phyloP scores from a whole-genome alignment of 2,113 vertebrate species.

The Takifugu flavidus region DNA sequence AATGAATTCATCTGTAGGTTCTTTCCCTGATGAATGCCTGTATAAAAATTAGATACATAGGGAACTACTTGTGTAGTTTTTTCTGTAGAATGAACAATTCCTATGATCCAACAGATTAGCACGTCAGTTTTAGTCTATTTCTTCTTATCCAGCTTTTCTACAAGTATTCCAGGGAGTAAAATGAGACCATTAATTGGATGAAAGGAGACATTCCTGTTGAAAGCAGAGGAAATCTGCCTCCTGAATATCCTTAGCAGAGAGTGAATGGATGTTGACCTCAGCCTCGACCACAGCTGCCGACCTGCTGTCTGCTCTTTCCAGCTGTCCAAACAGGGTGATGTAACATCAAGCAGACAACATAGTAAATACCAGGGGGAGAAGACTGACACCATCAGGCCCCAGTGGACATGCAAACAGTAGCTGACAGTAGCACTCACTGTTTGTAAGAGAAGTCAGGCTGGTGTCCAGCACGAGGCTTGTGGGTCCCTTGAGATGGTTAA shows the following conservation, averaged over 20 bases:
- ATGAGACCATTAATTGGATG: conserved; percentile 1
- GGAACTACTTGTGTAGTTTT: not conserved
- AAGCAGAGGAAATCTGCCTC: conserved; percentile 15
- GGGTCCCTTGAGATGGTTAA: not conserved
- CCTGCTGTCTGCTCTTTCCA: conserved; percentile 39
- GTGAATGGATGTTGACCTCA: conserved; percentile 26
- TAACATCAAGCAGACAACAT: conserved; percentile 29
- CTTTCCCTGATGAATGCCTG: not conserved
- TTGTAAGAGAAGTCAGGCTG: not conserved
- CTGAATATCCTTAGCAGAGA: conserved; percentile 24
- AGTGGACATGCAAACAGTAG: conserved; percentile 18
- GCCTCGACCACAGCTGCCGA: conserved; percentile 40
- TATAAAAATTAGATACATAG: too few relatives aligned
- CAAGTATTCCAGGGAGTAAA: not conserved
- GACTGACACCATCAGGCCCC: conserved; percentile 20
- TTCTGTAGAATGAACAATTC: not conserved
- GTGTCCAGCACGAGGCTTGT: conserved; percentile 8
- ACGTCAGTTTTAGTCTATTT: too few relatives aligned
- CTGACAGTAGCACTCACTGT: not conserved
- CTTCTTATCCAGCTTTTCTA: too few relatives aligned
- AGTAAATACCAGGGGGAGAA: conserved; percentile 27
- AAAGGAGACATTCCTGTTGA: conserved; percentile 11
- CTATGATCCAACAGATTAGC: too few relatives aligned
- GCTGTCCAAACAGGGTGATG: conserved; percentile 65
- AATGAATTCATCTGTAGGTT: not conserved